phyloP scores from a whole-genome alignment of 2,888 invertebrate genomes.

The Choreutis nemorana region DNA sequence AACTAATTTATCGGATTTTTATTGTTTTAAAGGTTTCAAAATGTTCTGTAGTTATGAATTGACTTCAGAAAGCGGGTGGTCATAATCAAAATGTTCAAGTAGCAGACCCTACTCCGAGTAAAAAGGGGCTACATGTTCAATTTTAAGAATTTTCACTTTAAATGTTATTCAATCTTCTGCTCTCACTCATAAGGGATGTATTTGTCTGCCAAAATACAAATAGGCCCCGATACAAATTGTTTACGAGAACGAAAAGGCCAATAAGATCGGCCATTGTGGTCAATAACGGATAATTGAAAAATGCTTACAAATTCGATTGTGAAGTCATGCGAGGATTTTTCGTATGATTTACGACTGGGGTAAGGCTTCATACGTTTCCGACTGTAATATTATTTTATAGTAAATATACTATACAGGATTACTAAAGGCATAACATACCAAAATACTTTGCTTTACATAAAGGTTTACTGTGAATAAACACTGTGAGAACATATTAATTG shows the following conservation, averaged over 20 bases:
- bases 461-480: no score
- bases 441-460: no score
- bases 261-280: conserved; percentile 53
- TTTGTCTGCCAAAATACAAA: conserved; percentile 17
- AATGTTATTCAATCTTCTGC: conserved; percentile 8
- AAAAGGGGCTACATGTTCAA: conserved; percentile 28
- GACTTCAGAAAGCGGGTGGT: conserved; percentile 30
- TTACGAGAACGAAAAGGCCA: conserved; percentile 48
- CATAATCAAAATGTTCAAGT: conserved; percentile 42
- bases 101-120: conserved; percentile 30
- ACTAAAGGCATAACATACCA: no score
- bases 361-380: no score
- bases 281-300: conserved; percentile 62
- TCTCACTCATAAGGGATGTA: conserved; percentile 8
- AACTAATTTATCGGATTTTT: conserved; percentile 23
- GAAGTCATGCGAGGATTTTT: conserved; percentile 40
- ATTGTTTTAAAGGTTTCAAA: conserved; percentile 37
- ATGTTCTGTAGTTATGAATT: conserved; percentile 14
- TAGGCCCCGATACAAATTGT: conserved; percentile 36
- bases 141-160: conserved; percentile 19
- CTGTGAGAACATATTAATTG: no score
- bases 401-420: no score
- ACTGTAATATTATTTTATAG: no score
- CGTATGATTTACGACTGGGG: conserved; percentile 46
- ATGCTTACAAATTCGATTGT: conserved; percentile 58